A percentile compares a stretch with the other conserved stretches of the same genome.
phyloP scores from a whole-genome alignment of 2,113 vertebrate species.

The Peromyscus polionotus region DNA sequence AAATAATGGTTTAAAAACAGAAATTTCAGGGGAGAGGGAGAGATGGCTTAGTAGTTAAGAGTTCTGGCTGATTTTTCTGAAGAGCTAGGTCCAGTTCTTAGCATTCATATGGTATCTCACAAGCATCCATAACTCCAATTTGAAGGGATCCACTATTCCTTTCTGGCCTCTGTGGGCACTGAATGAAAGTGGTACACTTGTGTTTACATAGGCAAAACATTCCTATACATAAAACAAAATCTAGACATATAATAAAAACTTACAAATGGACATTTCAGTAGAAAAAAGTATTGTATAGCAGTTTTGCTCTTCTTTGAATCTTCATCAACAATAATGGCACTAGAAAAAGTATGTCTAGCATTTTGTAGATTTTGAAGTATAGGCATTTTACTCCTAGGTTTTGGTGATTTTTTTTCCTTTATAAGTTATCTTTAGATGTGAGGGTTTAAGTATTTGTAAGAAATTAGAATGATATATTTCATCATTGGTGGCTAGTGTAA shows the following conservation, averaged over 20 bases:
- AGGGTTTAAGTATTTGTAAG: not conserved
- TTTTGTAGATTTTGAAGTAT: not conserved
- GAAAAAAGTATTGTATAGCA: not conserved
- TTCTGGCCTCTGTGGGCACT: not conserved
- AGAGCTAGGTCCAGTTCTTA: not conserved
- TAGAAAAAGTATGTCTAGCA: not conserved
- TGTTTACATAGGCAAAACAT: not conserved
- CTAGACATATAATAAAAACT: not conserved
- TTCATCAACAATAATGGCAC: not conserved
- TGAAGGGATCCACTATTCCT: not conserved
- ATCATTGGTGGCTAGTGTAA: not conserved
- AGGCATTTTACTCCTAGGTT: not conserved
- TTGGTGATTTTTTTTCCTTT: not conserved
- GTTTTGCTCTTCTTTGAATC: not conserved
- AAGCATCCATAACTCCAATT: not conserved
- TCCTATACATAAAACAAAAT: not conserved
- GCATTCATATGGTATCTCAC: not conserved
- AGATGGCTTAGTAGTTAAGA: not conserved
- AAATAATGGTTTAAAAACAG: not conserved
- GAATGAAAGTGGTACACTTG: not conserved
- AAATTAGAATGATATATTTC: not conserved
- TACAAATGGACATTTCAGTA: not conserved
- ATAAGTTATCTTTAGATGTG: not conserved
- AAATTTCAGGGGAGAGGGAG: not conserved
- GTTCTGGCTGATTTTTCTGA: not conserved